These are phyloP conservation scores for Thereva unica DNA, from an alignment of 2,888 invertebrate genomes.

Conservation along the genomic window DNA sequence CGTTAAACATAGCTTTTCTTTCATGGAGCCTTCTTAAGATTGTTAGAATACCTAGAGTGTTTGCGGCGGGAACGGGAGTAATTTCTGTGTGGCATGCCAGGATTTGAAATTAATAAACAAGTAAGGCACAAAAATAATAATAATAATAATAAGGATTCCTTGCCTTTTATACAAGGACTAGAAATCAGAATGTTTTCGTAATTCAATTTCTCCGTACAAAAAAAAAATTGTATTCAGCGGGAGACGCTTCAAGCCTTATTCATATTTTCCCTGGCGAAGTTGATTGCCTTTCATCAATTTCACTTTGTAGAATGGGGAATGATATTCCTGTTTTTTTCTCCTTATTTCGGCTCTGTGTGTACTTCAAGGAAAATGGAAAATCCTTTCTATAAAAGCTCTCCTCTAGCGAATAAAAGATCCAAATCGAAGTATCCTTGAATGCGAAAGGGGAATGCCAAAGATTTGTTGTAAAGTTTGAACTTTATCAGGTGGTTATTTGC, in stretches of 20 bases:
- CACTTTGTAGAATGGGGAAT: constrained; percentile 1
- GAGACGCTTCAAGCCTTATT: no score
- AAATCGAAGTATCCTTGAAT: no score
- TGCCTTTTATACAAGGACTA: neutral
- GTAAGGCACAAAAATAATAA: neutral
- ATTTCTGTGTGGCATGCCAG: constrained; percentile 8
- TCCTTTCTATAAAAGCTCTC: no score
- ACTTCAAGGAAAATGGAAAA: neutral
- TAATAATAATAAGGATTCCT: neutral
- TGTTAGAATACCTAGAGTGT: neutral
- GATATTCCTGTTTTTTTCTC: neutral
- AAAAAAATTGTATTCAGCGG: no score
- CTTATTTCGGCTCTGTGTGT: neutral
- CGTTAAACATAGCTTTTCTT: neutral
- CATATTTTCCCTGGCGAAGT: no score
- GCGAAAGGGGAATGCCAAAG: no score
- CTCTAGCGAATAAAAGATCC: no score
- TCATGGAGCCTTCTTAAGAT: neutral
- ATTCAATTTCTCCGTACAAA: neutral
- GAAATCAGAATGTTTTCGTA: neutral
- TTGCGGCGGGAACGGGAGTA: neutral
- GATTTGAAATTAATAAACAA: constrained; percentile 19
- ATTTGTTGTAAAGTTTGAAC: no score
- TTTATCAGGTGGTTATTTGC: no score
- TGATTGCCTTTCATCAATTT: constrained; percentile 9